phyloP scores from a whole-genome alignment of 2,113 vertebrate genomes.

The Dicrurus megarhynchus region DNA sequence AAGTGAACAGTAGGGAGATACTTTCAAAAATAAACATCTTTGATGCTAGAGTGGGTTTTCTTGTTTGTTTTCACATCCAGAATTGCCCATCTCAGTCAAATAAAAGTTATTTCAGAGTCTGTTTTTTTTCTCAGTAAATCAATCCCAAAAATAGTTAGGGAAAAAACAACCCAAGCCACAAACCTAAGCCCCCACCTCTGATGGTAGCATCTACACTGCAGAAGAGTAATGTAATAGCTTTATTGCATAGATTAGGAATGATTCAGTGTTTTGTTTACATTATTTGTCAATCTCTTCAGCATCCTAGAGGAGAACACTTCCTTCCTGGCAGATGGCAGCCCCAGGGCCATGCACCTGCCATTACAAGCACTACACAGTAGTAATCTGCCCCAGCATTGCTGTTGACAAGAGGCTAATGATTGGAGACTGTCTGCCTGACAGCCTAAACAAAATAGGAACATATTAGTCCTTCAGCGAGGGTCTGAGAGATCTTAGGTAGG shows the following conservation, averaged over 20 bases:
- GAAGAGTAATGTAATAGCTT: neutral
- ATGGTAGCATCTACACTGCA: neutral
- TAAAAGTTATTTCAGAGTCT: neutral
- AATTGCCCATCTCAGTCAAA: neutral
- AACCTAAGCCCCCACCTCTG: neutral
- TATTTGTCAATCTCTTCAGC: constrained; percentile 51
- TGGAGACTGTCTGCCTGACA: constrained; percentile 77
- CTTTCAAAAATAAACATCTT: neutral
- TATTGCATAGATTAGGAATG: constrained; percentile 7
- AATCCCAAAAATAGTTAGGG: neutral
- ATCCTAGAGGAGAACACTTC: constrained; percentile 50
- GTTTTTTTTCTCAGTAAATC: neutral
- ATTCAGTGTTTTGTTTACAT: constrained; percentile 47
- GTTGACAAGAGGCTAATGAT: constrained; percentile 86
- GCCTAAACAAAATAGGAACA: constrained; percentile 65
- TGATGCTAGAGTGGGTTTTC: neutral
- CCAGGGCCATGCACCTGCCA: constrained; percentile 83
- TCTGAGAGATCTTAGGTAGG: neutral
- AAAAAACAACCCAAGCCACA: neutral
- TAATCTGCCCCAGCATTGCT: constrained; percentile 77
- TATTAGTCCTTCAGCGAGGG: constrained; percentile 27
- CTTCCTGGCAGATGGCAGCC: constrained; percentile 79
- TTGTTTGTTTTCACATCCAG: neutral
- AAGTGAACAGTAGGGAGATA: neutral
- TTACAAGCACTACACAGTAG: constrained; percentile 73